phyloP scores from a whole-genome alignment of 2,888 invertebrate genomes.

The Suillia variegata region DNA sequence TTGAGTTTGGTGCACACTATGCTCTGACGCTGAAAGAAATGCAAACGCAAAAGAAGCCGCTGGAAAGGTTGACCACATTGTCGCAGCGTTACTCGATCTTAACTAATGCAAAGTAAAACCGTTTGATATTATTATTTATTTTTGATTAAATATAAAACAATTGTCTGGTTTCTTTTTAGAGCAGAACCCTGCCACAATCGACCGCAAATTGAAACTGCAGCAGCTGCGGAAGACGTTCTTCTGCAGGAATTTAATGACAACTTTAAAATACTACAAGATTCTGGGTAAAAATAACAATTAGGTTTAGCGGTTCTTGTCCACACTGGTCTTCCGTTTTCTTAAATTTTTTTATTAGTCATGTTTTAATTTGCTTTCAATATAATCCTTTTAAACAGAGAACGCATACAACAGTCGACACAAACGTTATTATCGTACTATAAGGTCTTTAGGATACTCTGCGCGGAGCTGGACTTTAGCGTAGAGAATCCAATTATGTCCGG shows the following conservation, averaged over 20 bases:
- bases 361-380: conserved; percentile 22
- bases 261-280: conserved; percentile 32
- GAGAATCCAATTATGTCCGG: conserved; percentile 44
- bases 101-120: no score
- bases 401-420: no score
- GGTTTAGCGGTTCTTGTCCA: not conserved
- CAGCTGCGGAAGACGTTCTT: conserved; percentile 47
- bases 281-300: not conserved
- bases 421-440: conserved; percentile 31
- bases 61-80: no score
- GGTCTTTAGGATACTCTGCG: conserved; percentile 38
- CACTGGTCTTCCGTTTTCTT: conserved; percentile 14
- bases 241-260: conserved; percentile 50
- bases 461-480: conserved; percentile 34
- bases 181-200: conserved; percentile 41
- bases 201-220: conserved; percentile 45
- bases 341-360: conserved; percentile 1
- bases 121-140: no score
- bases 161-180: conserved; percentile 40
- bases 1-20: no score
- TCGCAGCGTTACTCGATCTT: no score
- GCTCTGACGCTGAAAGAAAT: no score
- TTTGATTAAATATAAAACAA: no score
- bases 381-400: no score
- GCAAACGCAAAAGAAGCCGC: no score